phyloP scores from a whole-genome alignment of 2,888 invertebrate genomes.

The Amphipyra tragopoginis region DNA sequence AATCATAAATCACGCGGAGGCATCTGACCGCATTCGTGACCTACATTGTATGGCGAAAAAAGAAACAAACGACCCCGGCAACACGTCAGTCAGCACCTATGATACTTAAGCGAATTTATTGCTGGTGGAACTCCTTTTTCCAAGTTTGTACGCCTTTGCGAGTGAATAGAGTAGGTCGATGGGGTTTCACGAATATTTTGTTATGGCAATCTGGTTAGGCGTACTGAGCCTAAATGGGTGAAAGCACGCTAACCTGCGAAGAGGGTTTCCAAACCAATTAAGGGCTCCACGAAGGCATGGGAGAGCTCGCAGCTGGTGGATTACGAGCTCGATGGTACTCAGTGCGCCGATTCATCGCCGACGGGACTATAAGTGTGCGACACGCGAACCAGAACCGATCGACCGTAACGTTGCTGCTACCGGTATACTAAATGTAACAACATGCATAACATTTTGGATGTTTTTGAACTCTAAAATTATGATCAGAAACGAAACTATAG shows the following conservation, averaged over 20 bases:
- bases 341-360: slow-evolving; percentile 78
- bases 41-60: slow-evolving; percentile 63
- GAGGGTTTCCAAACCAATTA: slow-evolving; percentile 89
- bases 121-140: slow-evolving; percentile 68
- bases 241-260: slow-evolving; percentile 85
- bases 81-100: slow-evolving; percentile 77
- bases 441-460: slow-evolving; percentile 15
- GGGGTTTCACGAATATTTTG: slow-evolving; percentile 84
- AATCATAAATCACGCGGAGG: slow-evolving; percentile 61
- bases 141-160: slow-evolving; percentile 70
- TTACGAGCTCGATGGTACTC: slow-evolving; percentile 88
- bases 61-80: slow-evolving; percentile 70
- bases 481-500: too few relatives aligned
- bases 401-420: slow-evolving; percentile 61
- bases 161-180: slow-evolving; percentile 77
- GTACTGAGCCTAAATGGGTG: slow-evolving; percentile 82
- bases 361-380: slow-evolving; percentile 74
- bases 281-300: slow-evolving; percentile 88
- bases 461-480: background rate
- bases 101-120: slow-evolving; percentile 77
- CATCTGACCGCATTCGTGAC: slow-evolving; percentile 68
- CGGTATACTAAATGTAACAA: slow-evolving; percentile 14
- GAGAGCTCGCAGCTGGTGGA: slow-evolving; percentile 84
- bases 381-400: slow-evolving; percentile 77
- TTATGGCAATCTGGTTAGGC: slow-evolving; percentile 88